A percentile compares a stretch with the other conserved stretches of the same genome.
phyloP scores from a whole-genome alignment of 2,113 vertebrate genomes.

The Oreotrochilus melanogaster region DNA sequence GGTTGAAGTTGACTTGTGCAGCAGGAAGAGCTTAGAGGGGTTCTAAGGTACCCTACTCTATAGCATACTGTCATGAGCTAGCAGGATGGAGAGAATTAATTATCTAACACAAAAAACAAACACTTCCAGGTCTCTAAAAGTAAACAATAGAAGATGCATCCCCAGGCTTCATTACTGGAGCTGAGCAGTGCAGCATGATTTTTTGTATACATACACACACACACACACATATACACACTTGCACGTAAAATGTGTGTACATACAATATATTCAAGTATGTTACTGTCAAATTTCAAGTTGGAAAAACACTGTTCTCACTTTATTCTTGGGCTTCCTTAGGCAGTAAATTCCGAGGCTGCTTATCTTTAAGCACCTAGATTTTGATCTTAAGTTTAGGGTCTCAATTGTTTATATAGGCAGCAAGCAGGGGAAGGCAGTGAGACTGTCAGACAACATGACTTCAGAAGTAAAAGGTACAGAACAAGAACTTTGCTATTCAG shows the following conservation, averaged over 20 bases:
- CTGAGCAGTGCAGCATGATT: not conserved
- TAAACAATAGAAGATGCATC: not conserved
- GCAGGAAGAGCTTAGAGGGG: not conserved
- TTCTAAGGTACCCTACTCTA: not conserved
- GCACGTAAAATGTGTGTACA: not conserved
- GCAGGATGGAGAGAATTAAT: not conserved
- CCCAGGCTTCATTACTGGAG: not conserved
- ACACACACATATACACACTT: no score
- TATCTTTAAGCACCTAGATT: not conserved
- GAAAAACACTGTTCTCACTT: not conserved
- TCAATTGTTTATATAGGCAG: not conserved
- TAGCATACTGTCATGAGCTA: not conserved
- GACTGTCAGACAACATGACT: not conserved
- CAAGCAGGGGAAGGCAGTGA: not conserved
- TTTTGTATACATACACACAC: not conserved
- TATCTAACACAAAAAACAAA: not conserved
- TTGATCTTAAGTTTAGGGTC: not conserved
- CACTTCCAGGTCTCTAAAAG: not conserved
- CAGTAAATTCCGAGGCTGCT: not conserved
- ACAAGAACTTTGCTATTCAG: not conserved
- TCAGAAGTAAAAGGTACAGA: not conserved
- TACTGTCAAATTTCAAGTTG: not conserved
- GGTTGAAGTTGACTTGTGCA: not conserved
- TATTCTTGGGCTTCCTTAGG: not conserved
- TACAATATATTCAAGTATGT: not conserved